Percentiles rank a stretch among this genome's conserved stretches.
Evolutionary conservation across 1,140 invertebrate species (phyloP).

Genomic region (Nymphalis io): DNA sequence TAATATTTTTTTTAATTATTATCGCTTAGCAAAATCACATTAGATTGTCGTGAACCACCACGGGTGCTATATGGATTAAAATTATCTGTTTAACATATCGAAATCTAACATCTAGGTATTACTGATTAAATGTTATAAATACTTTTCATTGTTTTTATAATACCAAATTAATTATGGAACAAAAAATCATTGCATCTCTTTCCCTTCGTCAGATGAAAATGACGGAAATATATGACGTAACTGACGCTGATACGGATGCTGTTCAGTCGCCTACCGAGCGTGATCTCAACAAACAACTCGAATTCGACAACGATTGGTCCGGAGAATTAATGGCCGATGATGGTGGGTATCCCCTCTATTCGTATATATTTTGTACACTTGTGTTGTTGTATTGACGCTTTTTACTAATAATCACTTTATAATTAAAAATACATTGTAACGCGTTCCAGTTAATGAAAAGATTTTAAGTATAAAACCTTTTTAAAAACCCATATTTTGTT

Average conservation of each 20-base stretch:
- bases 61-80: background rate
- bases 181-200: background rate
- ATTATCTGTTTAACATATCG: background rate
- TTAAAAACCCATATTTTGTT: too few species aligned
- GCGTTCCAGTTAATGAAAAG: too few species aligned
- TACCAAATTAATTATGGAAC: background rate
- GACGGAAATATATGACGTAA: constrained; percentile 93
- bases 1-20: background rate
- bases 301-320: constrained; percentile 79
- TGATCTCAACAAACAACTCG: constrained; percentile 71
- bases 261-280: constrained; percentile 75
- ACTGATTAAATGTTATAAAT: background rate
- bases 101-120: too few species aligned
- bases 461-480: too few species aligned
- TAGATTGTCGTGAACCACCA: background rate
- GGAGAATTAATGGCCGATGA: constrained; percentile 61
- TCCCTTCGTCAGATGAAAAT: constrained; percentile 84
- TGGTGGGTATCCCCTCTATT: constrained; percentile 46
- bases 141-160: background rate
- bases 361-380: background rate
- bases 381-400: background rate
- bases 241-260: constrained; percentile 81
- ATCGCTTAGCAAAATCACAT: background rate
- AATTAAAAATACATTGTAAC: too few species aligned
- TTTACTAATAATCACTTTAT: too few species aligned